Evolutionary conservation across 1,140 invertebrate genomes (phyloP).

Genomic region (Homalodisca vitripennis): DNA sequence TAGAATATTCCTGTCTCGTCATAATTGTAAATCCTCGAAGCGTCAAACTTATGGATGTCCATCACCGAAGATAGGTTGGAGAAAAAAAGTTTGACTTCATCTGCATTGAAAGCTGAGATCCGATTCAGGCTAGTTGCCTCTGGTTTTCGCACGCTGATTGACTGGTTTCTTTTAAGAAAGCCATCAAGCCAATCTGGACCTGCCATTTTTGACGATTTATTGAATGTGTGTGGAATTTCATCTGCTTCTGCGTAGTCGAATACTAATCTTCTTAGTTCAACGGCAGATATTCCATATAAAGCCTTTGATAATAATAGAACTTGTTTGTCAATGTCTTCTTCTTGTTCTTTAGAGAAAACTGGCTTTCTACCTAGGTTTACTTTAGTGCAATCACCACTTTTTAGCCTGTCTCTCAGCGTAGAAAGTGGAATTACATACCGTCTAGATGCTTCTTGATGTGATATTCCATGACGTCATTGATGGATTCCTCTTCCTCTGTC

Average conservation of each 20-base stretch:
- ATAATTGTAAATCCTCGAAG: too few species aligned
- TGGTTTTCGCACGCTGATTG: conserved; percentile 38
- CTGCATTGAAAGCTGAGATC: conserved; percentile 33
- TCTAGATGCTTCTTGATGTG: not conserved
- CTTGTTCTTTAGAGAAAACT: conserved; percentile 33
- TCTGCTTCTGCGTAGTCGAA: conserved; percentile 41
- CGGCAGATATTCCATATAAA: conserved; percentile 40
- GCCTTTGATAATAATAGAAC: conserved; percentile 26
- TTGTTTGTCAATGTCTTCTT: conserved; percentile 32
- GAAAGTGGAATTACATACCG: not conserved
- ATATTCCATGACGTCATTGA: not conserved
- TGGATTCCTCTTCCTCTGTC: not conserved
- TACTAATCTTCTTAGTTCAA: conserved; percentile 39
- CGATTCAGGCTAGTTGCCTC: conserved; percentile 41
- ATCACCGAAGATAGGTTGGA: conserved; percentile 43
- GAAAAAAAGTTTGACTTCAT: conserved; percentile 42
- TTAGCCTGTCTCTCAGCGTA: not conserved
- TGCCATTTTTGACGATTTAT: conserved; percentile 35
- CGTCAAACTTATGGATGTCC: conserved; percentile 38
- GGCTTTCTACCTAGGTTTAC: conserved; percentile 20
- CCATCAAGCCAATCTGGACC: conserved; percentile 39
- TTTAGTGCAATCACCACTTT: not conserved
- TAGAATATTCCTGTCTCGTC: too few species aligned
- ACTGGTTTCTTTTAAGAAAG: conserved; percentile 39
- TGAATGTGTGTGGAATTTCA: conserved; percentile 36